These are phyloP conservation scores for Calameuta pallipes DNA, from an alignment of 2,888 invertebrate species.

Conservation along the genomic window DNA sequence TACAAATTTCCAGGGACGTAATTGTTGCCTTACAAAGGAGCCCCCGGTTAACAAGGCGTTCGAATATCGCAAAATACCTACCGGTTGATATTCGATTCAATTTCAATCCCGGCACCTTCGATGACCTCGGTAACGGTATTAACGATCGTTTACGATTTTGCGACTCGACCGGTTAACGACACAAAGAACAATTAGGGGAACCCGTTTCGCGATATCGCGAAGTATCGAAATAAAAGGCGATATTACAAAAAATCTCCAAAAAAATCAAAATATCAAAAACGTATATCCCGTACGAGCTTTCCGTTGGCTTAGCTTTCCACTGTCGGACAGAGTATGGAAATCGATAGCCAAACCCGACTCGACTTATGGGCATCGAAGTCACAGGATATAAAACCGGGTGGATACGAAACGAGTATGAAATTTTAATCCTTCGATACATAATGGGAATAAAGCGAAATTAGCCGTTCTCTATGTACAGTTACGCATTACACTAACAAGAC, in stretches of 20 bases:
- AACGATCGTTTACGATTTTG: neutral
- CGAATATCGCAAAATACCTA: neutral
- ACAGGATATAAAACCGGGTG: neutral
- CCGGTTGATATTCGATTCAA: neutral
- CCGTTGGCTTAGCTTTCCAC: neutral
- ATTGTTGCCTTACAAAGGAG: neutral
- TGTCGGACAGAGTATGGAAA: neutral
- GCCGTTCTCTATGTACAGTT: constrained; percentile 58
- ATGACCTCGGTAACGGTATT: neutral
- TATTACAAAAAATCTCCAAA: neutral
- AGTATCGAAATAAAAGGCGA: neutral
- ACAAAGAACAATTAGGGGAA: neutral
- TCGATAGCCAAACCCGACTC: neutral
- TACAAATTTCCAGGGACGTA: neutral
- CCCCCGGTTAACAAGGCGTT: neutral
- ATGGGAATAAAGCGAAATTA: constrained; percentile 53
- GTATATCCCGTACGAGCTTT: neutral
- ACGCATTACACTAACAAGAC: constrained; percentile 62
- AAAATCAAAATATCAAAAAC: neutral
- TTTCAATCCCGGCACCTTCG: neutral
- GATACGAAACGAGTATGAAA: neutral
- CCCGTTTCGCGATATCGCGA: neutral
- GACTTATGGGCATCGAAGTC: neutral
- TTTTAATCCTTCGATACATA: constrained; percentile 41
- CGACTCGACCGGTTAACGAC: neutral